These are phyloP conservation scores for Globia sparganii DNA, from an alignment of 2,888 invertebrate species.

Conservation along the genomic window DNA sequence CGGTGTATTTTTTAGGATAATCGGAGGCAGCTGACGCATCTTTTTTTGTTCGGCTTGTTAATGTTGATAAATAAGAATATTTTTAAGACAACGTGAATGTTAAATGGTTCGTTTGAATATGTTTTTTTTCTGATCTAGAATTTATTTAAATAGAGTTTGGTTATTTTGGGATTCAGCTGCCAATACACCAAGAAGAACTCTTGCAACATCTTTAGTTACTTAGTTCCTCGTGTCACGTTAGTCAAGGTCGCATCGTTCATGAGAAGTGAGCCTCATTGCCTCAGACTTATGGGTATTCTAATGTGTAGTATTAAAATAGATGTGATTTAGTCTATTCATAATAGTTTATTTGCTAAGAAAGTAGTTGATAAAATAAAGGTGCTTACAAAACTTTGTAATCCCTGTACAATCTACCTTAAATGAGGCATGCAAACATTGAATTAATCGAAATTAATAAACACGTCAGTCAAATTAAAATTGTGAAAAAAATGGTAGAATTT, in stretches of 20 bases:
- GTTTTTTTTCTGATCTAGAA: background rate
- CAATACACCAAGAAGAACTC: background rate
- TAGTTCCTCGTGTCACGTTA: background rate
- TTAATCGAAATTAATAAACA: background rate
- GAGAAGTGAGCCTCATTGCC: background rate
- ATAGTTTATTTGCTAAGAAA: background rate
- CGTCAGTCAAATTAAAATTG: background rate
- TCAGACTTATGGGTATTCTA: background rate
- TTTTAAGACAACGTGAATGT: conserved; percentile 8
- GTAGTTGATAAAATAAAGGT: background rate
- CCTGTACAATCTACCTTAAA: background rate
- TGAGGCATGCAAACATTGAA: background rate
- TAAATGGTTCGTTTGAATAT: conserved; percentile 7
- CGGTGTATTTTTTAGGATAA: conserved; percentile 60
- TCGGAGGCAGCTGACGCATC: conserved; percentile 63
- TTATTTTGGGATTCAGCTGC: background rate
- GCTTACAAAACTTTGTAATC: background rate
- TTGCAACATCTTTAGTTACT: background rate
- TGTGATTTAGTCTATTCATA: background rate
- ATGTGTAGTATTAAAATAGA: background rate
- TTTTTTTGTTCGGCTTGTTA: conserved; percentile 49
- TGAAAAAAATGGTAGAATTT: too few relatives aligned
- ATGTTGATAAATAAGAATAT: conserved; percentile 38
- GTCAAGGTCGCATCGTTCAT: background rate
- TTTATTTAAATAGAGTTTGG: background rate